Conservation (phyloP, 2,888 invertebrate genomes). For the Phytoseiulus persimilis region DNA sequence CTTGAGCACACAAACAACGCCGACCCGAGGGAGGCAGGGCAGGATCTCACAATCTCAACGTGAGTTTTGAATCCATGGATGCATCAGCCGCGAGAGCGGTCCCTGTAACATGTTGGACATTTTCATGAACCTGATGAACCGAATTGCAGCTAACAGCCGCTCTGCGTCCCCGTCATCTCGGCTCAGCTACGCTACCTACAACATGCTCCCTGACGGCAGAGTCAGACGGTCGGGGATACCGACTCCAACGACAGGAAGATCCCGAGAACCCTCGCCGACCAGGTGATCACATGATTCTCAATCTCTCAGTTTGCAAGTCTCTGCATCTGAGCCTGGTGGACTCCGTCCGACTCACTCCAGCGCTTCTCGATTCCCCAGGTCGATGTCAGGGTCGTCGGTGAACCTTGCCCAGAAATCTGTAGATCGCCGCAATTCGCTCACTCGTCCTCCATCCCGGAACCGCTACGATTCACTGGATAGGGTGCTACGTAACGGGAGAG, state of each 20-base stretch:
- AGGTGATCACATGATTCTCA: neutral
- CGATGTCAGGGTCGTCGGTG: neutral
- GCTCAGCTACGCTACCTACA: conserved; percentile 62
- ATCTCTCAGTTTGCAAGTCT: too few relatives aligned
- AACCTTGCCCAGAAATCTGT: neutral
- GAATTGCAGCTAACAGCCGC: conserved; percentile 71
- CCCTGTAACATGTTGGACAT: neutral
- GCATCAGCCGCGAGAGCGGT: neutral
- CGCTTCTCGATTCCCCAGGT: neutral
- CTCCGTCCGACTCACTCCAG: neutral
- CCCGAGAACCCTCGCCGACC: conserved; percentile 28
- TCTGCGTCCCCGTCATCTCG: conserved; percentile 87
- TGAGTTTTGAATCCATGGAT: neutral
- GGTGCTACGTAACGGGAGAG: conserved; percentile 20
- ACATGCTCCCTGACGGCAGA: conserved; percentile 40
- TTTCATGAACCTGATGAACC: neutral
- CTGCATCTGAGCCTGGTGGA: too few relatives aligned
- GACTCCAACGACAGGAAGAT: conserved; percentile 7
- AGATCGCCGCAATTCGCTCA: neutral
- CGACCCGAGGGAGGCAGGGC: conserved; percentile 54
- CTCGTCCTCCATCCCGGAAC: neutral
- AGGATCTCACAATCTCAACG: conserved; percentile 82
- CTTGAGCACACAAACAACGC: conserved; percentile 55
- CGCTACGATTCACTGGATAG: conserved; percentile 29
- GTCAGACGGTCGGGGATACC: conserved; percentile 16